Evolutionary conservation across 2,113 vertebrate species (phyloP), one percentile per base, ranked within the genome.

Genomic region (Bagarius yarrelli): DNA sequence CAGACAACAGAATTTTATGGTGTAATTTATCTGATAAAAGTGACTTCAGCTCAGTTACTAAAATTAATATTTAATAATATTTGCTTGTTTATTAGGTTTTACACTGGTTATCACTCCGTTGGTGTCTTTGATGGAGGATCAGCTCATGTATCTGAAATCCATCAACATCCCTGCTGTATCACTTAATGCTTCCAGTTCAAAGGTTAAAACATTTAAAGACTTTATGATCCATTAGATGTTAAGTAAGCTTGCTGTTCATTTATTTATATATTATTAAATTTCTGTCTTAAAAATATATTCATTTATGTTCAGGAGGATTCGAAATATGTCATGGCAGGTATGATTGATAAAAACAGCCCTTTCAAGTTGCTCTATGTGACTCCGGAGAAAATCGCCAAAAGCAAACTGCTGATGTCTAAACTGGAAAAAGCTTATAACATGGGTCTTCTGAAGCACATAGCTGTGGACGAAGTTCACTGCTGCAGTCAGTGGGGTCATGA

Each of bases 401-500:
- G 98, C 88, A 99, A 98, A 78, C 90, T 98, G 90, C 94, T 99
- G 76, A 98, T 99, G 97, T 97, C 98, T 6, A 96, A 94, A 79
- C 90, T 99, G 52, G 97, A 99, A 88, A 99, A 99, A 85, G 96
- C 97, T 18, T 94, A 99, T 47, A 94, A 96, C 6, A 91, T 94
- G 0, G 91, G 91, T 16, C 86, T 93, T 30, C 91, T 99, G 14
- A 90, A 92, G 50, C 95, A 93, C 1, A 91, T 98, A 0, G 96
- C 97, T 1, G 95, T 99, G 64, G 98, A 99, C 25, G 98, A 99
- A 85, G 97, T 99, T 77, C 98, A 99, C 36, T 99, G 98, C 89
- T 99, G 98, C 83, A 99, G 98, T 83, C 98, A 99, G 44, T 99
- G 98, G 98, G 98, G 98, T 2, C 97, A 99, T 0, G 98, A 99